Evolutionary conservation across 2,888 invertebrate species (phyloP), one percentile per base, ranked within the genome.

Genomic region (Drosophila hawaiiensis): DNA sequence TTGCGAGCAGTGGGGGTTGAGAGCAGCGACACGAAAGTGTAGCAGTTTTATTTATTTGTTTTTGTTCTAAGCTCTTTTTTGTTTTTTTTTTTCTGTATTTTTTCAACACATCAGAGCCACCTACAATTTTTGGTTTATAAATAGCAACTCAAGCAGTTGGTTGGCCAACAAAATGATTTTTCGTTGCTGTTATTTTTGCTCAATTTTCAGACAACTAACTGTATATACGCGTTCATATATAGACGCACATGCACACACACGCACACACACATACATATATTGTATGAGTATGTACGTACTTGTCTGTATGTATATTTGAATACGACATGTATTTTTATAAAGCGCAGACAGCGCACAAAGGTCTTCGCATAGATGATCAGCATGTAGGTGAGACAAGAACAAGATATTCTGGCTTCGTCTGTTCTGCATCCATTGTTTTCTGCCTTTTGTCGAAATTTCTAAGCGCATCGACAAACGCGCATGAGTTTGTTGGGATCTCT

Each of bases 121-220:
- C 93, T 93, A 93, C 93, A 93, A 93, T 92, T 92, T 92, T 92
- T 83, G 82, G 80, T 83, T 73, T 92, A 93, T 91, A 92, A 93
- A 92, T 93, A 93, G 92, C 59, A 82, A 82, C 65, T 78, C 76
- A 87, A 89, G 85, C 83, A 87, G 87, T 86, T 89, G 80, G 85
- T 80, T 81, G 82, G 90, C 91, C 89, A 85, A 84, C 76, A 82
- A 84, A 82, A 87, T 83, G 75, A 71, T 81, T 68, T 79, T 68
- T 78, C 66, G 68, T 69, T 78, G 81, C 79, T 86, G 75, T 84
- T 75, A 73, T 87, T 87, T 86, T 83, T 76, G 86, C 85, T 89
- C 80, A 84, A 78, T 84, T 84, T 84, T 87, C 70, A 89, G 89
- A 89, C 88, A 89, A 85, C 90, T 89, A 85, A 85, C 84, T 87